These are phyloP conservation scores for Magallana gigas DNA, from an alignment of 1,140 invertebrate species.

Conservation along the genomic window DNA sequence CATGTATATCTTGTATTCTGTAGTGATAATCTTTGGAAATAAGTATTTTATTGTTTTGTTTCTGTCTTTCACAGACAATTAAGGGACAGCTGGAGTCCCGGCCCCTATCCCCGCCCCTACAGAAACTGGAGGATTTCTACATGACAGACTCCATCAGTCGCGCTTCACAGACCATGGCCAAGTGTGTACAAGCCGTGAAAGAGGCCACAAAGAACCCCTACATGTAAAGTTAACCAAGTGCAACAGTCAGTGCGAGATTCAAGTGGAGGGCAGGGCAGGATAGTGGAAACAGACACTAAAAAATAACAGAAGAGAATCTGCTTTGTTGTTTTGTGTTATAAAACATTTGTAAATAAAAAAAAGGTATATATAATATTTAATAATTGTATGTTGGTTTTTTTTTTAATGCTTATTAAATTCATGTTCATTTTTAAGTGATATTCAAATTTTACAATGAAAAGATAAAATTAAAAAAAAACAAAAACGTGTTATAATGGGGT, in stretches of 20 bases:
- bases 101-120: slow-evolving; percentile 88
- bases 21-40: too few relatives aligned
- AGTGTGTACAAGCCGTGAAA: slow-evolving; percentile 92
- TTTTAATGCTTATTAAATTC: too few relatives aligned
- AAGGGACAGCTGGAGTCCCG: slow-evolving; percentile 81
- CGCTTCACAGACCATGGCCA: slow-evolving; percentile 99
- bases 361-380: background rate
- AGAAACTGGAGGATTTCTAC: slow-evolving; percentile 94
- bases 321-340: slow-evolving; percentile 11
- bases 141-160: slow-evolving; percentile 98
- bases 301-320: background rate
- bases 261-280: background rate
- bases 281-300: background rate
- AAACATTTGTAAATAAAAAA: slow-evolving; percentile 4
- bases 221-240: background rate
- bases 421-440: too few relatives aligned
- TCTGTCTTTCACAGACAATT: slow-evolving; percentile 80
- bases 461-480: too few relatives aligned
- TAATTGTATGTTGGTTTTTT: too few relatives aligned
- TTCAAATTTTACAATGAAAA: too few relatives aligned
- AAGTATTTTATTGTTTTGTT: too few relatives aligned
- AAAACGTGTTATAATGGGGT: too few relatives aligned
- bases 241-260: too few relatives aligned
- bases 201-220: slow-evolving; percentile 60
- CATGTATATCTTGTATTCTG: too few relatives aligned